These are phyloP conservation scores for Electrona antarctica DNA, from an alignment of 2,113 vertebrate genomes.

Conservation along the genomic window DNA sequence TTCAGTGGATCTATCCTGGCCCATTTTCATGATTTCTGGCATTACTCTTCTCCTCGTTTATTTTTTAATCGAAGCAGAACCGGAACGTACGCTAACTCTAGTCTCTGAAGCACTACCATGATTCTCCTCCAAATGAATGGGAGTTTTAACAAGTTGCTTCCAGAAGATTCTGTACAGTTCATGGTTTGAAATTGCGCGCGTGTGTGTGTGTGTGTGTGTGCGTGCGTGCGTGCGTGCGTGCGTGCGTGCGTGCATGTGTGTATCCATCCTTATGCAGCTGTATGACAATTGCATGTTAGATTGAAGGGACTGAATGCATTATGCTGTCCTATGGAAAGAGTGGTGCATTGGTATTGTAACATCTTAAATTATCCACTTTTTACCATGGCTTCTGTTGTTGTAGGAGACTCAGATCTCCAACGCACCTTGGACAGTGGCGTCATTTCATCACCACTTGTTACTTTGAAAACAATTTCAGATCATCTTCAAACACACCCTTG, in stretches of 20 bases:
- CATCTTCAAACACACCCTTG: not conserved
- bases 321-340: slow-evolving; percentile 10
- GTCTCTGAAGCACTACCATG: slow-evolving; percentile 7
- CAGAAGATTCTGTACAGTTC: slow-evolving; percentile 16
- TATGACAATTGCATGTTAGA: slow-evolving; percentile 21
- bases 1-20: slow-evolving; percentile 51
- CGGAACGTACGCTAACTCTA: slow-evolving; percentile 15
- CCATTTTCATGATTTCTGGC: slow-evolving; percentile 34
- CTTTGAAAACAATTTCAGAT: not conserved
- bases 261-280: slow-evolving; percentile 28
- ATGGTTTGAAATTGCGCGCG: slow-evolving; percentile 33
- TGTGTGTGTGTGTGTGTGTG: slow-evolving; percentile 33
- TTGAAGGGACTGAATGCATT: slow-evolving; percentile 17
- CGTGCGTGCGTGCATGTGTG: not conserved
- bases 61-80: not conserved
- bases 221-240: not conserved
- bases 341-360: not conserved
- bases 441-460: too few relatives aligned
- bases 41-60: slow-evolving; percentile 9
- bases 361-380: slow-evolving; percentile 23
- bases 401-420: not conserved
- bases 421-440: not conserved
- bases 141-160: not conserved
- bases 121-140: slow-evolving; percentile 1
- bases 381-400: not conserved